Percentiles rank a stretch among this genome's conserved stretches.
Evolutionary conservation across 2,113 vertebrate genomes (phyloP).

Genomic region (Chunga burmeisteri): DNA sequence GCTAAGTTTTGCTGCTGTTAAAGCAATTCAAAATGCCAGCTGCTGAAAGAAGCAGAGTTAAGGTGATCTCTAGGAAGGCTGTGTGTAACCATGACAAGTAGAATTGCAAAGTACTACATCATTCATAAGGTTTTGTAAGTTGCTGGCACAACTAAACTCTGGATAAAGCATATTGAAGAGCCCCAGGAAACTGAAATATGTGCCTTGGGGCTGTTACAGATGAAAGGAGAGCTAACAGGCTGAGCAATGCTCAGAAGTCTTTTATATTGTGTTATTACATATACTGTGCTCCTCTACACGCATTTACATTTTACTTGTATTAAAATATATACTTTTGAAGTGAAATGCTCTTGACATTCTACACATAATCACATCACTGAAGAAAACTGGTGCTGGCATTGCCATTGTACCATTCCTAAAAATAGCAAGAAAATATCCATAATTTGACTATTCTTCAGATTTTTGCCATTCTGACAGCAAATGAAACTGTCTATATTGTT

Average conservation of each 20-base stretch:
- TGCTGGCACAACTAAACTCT: slow-evolving; percentile 12
- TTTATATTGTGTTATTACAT: not conserved
- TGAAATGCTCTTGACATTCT: slow-evolving; percentile 41
- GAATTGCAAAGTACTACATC: not conserved
- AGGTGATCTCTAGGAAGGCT: not conserved
- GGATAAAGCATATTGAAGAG: not conserved
- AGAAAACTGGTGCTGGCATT: not conserved
- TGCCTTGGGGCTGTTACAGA: slow-evolving; percentile 39
- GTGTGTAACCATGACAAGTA: not conserved
- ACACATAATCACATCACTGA: not conserved
- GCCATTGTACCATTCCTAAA: not conserved
- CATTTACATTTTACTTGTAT: slow-evolving; percentile 39
- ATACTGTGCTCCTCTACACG: not conserved
- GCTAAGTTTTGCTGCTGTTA: not conserved
- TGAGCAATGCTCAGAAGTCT: slow-evolving; percentile 11
- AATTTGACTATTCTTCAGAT: not conserved
- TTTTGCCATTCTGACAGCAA: slow-evolving; percentile 1
- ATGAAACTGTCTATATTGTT: not conserved
- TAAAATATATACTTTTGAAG: slow-evolving; percentile 1
- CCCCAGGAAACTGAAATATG: slow-evolving; percentile 8
- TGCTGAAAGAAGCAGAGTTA: not conserved
- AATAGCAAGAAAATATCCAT: slow-evolving; percentile 5
- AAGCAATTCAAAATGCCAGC: not conserved
- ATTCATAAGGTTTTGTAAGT: not conserved
- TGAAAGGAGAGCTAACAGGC: slow-evolving; percentile 19